Evolutionary conservation across 2,797 vertebrate genomes (phyloP), one percentile per base, ranked within the genome.

Genomic region (Vireo griseus): DNA sequence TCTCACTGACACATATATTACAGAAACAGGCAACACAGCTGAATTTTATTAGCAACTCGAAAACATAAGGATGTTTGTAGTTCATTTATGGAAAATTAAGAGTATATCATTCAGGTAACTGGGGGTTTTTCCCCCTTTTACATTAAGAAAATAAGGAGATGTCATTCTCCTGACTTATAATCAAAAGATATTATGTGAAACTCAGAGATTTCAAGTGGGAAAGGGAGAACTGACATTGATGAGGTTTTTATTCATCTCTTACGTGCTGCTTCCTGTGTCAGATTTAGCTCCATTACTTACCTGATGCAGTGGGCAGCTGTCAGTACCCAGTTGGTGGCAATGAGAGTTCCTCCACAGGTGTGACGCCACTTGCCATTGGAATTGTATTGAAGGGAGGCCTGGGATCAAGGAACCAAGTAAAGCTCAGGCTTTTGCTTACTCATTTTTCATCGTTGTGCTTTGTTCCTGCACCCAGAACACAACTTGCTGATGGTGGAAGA

Each of bases 241-340:
- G 5, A 0, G 0, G 13, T 35, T 89, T 79, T 52, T 29, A 20
- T 24, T 67, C 17, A 11, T 37, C 19, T 47, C 1, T 44, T n/a
- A 3, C 0, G 2, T 26, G 45, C 71, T 51, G n/a, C 35, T 26
- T n/a, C 26, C n/a, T 28, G 24, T 40, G 13, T 10, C 48, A 35
- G 33, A 5, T 42, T 39, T 19, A 3, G 2, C 22, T n/a, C 10
- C 9, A 0, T 16, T 2, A 2, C 25, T 18, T 95, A 99, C 99
- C 98, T 94, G 93, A 99, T 98, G 97, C 99, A 99, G 97, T 99
- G 98, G 93, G 98, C 99, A 33, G 99, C 99, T 10, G 99, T 99
- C 90, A 99, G 48, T 44, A 99, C 98, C 99, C 99, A 99, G 91
- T 97, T 97, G 20, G 94, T 37, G 35, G 97, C 97, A 67, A 99